Base-by-base conservation (phyloP, 2,888 invertebrate genomes). In the Osedax frankpressi region DNA sequence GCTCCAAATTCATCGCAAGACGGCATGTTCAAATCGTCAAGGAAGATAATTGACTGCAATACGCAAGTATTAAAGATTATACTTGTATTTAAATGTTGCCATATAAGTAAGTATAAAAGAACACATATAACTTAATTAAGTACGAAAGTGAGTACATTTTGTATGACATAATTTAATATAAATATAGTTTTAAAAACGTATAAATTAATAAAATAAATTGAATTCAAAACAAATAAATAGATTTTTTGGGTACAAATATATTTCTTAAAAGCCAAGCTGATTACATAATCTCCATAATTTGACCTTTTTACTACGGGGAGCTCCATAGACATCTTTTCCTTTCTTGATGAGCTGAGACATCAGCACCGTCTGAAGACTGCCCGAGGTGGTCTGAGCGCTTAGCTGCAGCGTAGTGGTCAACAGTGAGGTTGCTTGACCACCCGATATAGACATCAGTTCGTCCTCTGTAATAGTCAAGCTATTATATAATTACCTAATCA, bases 11-110 rank as follows among this genome's bases (percentile, higher is more conserved):
- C 78, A 74, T 84, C 84, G 6, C 81, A 81, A 25, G 82, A 81
- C 0, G 84, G 84, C 81, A 84, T 82, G 78, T 83, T 84, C 29
- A 84, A 75, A 75, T 84, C 84, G 79, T 84, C 84, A 30, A 84
- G 81, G 79, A 84, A 84, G 74, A 83, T 79, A 26, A 83, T 69
- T 65, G 83, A 81, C 81, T 82, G 76, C 6, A 44, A 11, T 11
- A 19, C 6, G 44, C 11, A 11, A 44, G 44, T 44, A 44, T 44
- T 19, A 75, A n/a, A 11, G 6, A 19, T 24, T 6, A 14, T 65
- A 30, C 30, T 30, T 30, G 27, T 11, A 27, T 72, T 11, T 11
- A 3, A 65, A 65, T 24, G 11, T 14, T n/a, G 24, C 24, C 11
- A 24, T 24, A 65, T 24, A 65, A 14, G 67, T 6, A 65, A 6